A percentile compares a stretch with the other conserved stretches of the same genome.
Conservation (phyloP, 2,797 vertebrate species). For the Tragelaphus eurycerus region DNA sequence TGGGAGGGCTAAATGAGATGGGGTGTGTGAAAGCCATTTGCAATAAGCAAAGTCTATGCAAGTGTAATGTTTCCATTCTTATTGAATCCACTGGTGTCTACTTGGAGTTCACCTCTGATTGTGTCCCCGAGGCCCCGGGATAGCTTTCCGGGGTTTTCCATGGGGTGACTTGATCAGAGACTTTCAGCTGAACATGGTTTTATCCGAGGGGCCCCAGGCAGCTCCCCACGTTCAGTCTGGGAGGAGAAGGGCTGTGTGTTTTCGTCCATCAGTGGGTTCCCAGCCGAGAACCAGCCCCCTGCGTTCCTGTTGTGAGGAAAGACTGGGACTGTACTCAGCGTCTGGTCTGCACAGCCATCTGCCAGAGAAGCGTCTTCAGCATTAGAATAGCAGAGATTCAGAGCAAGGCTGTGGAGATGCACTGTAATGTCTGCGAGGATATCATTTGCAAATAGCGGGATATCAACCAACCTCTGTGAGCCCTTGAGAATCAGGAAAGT, state of each 20-base stretch:
- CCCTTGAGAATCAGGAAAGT: not conserved
- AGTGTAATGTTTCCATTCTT: not conserved
- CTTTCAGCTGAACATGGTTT: not conserved
- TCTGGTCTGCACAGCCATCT: not conserved
- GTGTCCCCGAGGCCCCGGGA: not conserved
- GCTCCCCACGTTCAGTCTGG: not conserved
- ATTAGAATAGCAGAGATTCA: not conserved
- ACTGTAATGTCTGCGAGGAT: not conserved
- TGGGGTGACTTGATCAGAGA: not conserved
- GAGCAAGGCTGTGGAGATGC: not conserved
- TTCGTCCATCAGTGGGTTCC: not conserved
- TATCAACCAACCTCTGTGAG: not conserved
- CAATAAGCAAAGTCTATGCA: not conserved
- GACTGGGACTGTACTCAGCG: not conserved
- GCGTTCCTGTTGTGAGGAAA: not conserved
- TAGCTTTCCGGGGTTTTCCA: not conserved
- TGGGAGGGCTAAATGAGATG: not conserved
- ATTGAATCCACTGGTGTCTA: not conserved
- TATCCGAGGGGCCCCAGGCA: not conserved
- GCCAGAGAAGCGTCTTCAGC: slow-evolving; percentile 11
- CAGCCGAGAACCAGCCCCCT: not conserved
- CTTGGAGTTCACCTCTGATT: not conserved
- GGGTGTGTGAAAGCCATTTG: not conserved
- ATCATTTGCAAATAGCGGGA: not conserved
- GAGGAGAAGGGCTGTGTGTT: not conserved